These are phyloP conservation scores for Drosophila leontia DNA, from an alignment of 1,140 invertebrate species.

Conservation along the genomic window DNA sequence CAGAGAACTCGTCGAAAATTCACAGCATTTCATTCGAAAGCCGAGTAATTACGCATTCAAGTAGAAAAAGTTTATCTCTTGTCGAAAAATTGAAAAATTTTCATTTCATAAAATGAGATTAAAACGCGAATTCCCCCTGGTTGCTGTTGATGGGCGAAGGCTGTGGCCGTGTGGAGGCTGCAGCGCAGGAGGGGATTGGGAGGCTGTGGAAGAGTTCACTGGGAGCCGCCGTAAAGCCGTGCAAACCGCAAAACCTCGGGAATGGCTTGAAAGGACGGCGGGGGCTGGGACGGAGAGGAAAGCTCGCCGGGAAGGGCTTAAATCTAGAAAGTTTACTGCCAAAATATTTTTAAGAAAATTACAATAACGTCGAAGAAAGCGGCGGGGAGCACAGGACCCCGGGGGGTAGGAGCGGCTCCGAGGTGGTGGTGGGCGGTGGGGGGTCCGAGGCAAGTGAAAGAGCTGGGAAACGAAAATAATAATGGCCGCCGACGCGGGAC, in stretches of 20 bases:
- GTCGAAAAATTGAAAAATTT: conserved; percentile 82
- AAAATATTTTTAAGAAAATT: conserved; percentile 82
- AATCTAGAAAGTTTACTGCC: conserved; percentile 76
- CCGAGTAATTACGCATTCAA: conserved; percentile 81
- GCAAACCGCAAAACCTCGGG: conserved; percentile 66
- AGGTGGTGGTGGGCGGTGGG: background rate
- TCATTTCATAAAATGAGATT: conserved; percentile 83
- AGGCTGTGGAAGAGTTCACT: conserved; percentile 15
- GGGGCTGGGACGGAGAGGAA: background rate
- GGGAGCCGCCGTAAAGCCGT: conserved; percentile 43
- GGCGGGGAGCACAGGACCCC: background rate
- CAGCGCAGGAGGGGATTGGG: background rate
- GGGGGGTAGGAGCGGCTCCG: background rate
- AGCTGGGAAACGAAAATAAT: conserved; percentile 67
- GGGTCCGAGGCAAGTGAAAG: conserved; percentile 28
- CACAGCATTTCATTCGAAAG: conserved; percentile 62
- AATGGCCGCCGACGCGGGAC: conserved; percentile 60
- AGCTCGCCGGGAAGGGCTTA: conserved; percentile 65
- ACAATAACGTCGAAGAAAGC: conserved; percentile 60
- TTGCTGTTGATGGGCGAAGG: background rate
- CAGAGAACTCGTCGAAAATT: conserved; percentile 45
- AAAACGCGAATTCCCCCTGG: conserved; percentile 56
- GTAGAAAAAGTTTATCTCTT: conserved; percentile 83
- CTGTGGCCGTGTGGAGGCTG: background rate
- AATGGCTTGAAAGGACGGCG: conserved; percentile 11